phyloP scores from a whole-genome alignment of 2,888 invertebrate species.

The Rapana venosa region DNA sequence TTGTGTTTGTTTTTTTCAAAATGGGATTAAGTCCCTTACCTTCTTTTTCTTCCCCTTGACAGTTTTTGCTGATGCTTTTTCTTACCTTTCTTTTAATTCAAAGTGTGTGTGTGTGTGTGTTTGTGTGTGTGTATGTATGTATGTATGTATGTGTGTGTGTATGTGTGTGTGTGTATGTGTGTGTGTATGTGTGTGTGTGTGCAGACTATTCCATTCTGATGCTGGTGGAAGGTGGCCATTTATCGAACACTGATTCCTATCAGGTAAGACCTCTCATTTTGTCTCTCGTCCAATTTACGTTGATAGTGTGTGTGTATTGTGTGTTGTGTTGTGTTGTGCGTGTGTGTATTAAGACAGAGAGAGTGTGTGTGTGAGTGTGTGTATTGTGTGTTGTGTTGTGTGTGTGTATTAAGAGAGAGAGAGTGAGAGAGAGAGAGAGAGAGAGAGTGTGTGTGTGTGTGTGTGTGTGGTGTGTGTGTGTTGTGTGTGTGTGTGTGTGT shows the following conservation, averaged over 20 bases:
- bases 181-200: conserved; percentile 44
- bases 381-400: neutral
- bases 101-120: neutral
- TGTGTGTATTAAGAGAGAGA: too few species aligned
- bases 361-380: neutral
- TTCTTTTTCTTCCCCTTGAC: too few species aligned
- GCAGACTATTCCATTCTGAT: conserved; percentile 88
- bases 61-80: too few species aligned
- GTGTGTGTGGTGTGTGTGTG: neutral
- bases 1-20: too few species aligned
- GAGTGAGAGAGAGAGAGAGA: too few species aligned
- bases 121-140: neutral
- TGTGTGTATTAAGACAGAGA: too few species aligned
- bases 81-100: too few species aligned
- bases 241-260: conserved; percentile 88
- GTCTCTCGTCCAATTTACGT: neutral
- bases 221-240: conserved; percentile 87
- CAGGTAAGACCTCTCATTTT: conserved; percentile 70
- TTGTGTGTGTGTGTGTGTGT: conserved; percentile 7
- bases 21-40: too few species aligned
- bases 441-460: neutral
- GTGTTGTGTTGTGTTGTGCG: too few species aligned
- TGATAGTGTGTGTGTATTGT: too few species aligned
- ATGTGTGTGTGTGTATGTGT: conserved; percentile 14
- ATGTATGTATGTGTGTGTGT: neutral